Evolutionary conservation across 1,140 invertebrate genomes (phyloP), one percentile per base, ranked within the genome.

Genomic region (Acromyrmex charruanus): DNA sequence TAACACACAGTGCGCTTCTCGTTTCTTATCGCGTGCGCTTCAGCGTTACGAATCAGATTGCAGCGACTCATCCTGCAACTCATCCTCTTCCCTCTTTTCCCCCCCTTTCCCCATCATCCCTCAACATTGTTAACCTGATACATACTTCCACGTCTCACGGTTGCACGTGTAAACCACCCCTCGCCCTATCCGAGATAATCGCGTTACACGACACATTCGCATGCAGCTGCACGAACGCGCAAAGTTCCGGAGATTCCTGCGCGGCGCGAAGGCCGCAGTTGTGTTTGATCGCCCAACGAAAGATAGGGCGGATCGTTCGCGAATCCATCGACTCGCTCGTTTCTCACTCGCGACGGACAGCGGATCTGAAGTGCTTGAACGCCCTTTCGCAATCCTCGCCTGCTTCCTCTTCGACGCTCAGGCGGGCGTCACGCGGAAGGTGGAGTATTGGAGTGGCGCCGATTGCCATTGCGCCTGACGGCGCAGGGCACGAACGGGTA

Each of bases 21-120:
- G 69, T 84, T 75, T 84, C 80, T 84, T 84, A 84, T 84, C 80
- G 80, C 80, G 80, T 84, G 80, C 80, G 69, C 39, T 75, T 84
- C 69, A 39, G 21, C 51, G 66, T 51, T 44, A 28, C 65, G 69
- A 84, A 75, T 84, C 80, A 84, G 80, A 84, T 84, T 82, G 80
- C 55, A 12, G 6, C 44, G 28, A 1, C 25, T 25, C 25, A 25
- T 28, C 59, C 59, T 51, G 80, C 80, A 84, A 74, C 69, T 84
- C 80, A 53, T 14, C 31, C 25, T 39, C 21, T 4, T 16, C 7
- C 35, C 10, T 10, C 5, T 12, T 5, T 12, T 5, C 3, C 0
- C 31, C 5, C 31, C 31, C 0, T 0, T 35, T 35, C 66, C 12
- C 66, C 39, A 0, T 3, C 66, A 21, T 14, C 49, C n/a, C 69